Evolutionary conservation across 1,140 invertebrate species (phyloP), one percentile per base, ranked within the genome.

Genomic region (Sycophaga agraensis): DNA sequence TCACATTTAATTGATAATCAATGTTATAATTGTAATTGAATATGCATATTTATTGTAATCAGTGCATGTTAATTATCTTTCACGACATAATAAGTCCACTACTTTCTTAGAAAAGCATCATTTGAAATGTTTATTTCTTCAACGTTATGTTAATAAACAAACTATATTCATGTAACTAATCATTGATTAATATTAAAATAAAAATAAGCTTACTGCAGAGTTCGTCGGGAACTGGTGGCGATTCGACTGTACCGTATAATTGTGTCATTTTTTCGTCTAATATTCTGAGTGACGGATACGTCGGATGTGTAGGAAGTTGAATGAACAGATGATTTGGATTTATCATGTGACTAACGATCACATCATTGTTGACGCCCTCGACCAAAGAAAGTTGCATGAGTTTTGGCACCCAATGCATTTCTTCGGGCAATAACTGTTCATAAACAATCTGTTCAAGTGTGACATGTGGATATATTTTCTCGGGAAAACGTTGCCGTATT

Each of bases 221-320:
- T 49, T 88, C 82, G 54, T 83, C 79, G 26, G 88, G 88, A 67
- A 90, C 73, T 34, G 82, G 58, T 12, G 90, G 89, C 34, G 89
- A 84, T 61, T 88, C 84, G 75, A 66, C 80, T 66, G 66, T 84
- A 70, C 74, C 72, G 71, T 93, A 93, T 31, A 84, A 85, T 22
- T 83, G 78, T 65, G 86, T 87, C 85, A 93, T 90, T 63, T 82
- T 85, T 35, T 87, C 83, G 72, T 92, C 91, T 35, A 98, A 83
- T 46, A 87, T 80, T 65, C 88, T 85, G 46, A 98, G 82, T 14
- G 87, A 87, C 1, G 90, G 88, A 82, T 91, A 96, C 0, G 93
- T 89, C 0, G 96, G 94, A 83, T 98, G 95, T 43, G 92, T 89
- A 14, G 93, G 94, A 74, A 96, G 89, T 73, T 98, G 96, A 26